These are phyloP conservation scores for Lasius platythorax DNA, from an alignment of 2,888 invertebrate species.

Conservation along the genomic window DNA sequence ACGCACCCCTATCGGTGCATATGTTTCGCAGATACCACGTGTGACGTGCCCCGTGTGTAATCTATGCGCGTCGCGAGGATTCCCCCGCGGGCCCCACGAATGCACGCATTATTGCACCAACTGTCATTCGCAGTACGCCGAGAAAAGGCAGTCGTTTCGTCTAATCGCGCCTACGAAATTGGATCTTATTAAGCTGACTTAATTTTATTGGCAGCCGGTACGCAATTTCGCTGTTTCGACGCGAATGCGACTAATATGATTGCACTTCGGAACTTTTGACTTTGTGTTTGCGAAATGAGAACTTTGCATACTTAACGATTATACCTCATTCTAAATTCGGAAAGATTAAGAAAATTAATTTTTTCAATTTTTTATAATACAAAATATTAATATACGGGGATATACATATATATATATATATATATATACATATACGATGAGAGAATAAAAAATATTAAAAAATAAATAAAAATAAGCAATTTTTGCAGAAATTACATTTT, in stretches of 20 bases:
- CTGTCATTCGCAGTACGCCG: conserved; percentile 47
- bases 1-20: conserved; percentile 82
- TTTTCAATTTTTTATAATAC: neutral
- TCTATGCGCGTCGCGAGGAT: conserved; percentile 58
- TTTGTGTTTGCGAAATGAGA: neutral
- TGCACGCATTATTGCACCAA: conserved; percentile 61
- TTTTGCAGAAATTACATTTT: neutral
- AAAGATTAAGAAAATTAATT: neutral
- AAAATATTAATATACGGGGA: neutral
- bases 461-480: neutral
- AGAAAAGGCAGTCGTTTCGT: conserved; percentile 29
- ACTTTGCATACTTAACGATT: neutral
- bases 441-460: neutral
- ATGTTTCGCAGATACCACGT: conserved; percentile 82
- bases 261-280: neutral
- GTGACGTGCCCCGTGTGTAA: conserved; percentile 61
- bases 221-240: conserved; percentile 13
- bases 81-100: conserved; percentile 52
- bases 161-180: conserved; percentile 44
- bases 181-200: conserved; percentile 42
- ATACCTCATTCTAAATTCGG: neutral
- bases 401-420: neutral
- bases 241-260: conserved; percentile 14
- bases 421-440: neutral
- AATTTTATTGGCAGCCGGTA: conserved; percentile 35